Base-by-base conservation (phyloP, 2,797 vertebrate genomes). In the Gadopsis bispinosus region DNA sequence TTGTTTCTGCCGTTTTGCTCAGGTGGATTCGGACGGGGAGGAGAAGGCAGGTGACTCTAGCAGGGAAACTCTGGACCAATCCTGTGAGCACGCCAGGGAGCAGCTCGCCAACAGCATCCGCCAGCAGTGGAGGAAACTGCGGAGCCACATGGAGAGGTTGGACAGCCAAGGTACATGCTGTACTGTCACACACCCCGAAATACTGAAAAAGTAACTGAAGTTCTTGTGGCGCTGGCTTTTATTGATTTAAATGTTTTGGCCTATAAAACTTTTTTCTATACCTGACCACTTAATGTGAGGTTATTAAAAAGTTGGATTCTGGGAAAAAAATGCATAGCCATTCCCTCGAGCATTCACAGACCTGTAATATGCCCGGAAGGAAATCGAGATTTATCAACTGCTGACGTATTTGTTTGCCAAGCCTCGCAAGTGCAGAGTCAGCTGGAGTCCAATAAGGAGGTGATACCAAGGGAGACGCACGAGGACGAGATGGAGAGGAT, bases 31-130 rank as follows among this genome's bases (percentile, higher is more conserved):
- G 2, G 97, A 98, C 69, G 82, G 86, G 8, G 97, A 98, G 41
- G 98, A 98, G 35, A 97, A 97, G 65, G 33, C 55, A 0, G 95
- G 91, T 2, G 96, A 99, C 65, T 83, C 91, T 12, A 96, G 95
- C 87, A 96, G 96, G 83, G 98, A 98, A 81, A 93, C 91, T 50
- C 94, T 97, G 91, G 97, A 99, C 91, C 96, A 97, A 35, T 97
- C 97, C 1, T 99, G 98, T 92, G 97, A 98, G 78, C 96, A 96
- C 6, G 98, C 96, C 3, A 92, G 97, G 50, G 97, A 99, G 64
- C 97, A 98, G 86, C 97, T 99, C 68, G 96, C 97, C 65, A 98
- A 98, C 91, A 99, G 97, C 94, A 98, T 99, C 88, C 96, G 98
- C 4, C 97, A 96, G 79, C 98, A 99, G 82, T 99, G 98, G 98